phyloP scores from a whole-genome alignment of 2,113 vertebrate genomes.

The Choloepus hoffmanni region DNA sequence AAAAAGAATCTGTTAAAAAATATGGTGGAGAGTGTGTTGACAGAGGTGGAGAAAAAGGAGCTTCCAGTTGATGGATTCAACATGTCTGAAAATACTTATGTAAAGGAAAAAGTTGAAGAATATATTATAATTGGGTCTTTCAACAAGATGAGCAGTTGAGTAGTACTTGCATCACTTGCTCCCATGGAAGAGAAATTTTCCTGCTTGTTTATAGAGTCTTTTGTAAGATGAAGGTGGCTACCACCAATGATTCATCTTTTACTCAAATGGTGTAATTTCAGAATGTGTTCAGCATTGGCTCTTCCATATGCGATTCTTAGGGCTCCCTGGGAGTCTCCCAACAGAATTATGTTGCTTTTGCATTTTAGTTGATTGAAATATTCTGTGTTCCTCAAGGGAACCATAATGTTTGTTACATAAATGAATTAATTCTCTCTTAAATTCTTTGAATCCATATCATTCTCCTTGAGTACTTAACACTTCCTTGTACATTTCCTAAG shows the following conservation, averaged over 20 bases:
- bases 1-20: conserved; percentile 53
- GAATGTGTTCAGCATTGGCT: conserved; percentile 95
- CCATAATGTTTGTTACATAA: conserved; percentile 99
- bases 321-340: conserved; percentile 97
- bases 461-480: neutral
- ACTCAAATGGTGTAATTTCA: conserved; percentile 98
- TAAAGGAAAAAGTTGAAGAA: neutral
- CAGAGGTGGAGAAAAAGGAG: conserved; percentile 56
- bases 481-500: too few relatives aligned
- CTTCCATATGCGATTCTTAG: conserved; percentile 96
- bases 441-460: conserved; percentile 88
- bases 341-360: conserved; percentile 95
- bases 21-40: conserved; percentile 78
- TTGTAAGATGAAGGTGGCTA: conserved; percentile 97
- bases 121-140: conserved; percentile 64
- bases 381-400: conserved; percentile 94
- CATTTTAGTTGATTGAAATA: conserved; percentile 96
- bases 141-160: neutral
- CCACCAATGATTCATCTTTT: conserved; percentile 96
- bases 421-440: conserved; percentile 98
- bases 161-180: neutral
- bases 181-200: conserved; percentile 64
- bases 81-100: conserved; percentile 9
- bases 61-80: conserved; percentile 57
- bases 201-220: conserved; percentile 92